These are phyloP conservation scores for Salvelinus namaycush DNA, from an alignment of 2,113 vertebrate species.

Conservation along the genomic window DNA sequence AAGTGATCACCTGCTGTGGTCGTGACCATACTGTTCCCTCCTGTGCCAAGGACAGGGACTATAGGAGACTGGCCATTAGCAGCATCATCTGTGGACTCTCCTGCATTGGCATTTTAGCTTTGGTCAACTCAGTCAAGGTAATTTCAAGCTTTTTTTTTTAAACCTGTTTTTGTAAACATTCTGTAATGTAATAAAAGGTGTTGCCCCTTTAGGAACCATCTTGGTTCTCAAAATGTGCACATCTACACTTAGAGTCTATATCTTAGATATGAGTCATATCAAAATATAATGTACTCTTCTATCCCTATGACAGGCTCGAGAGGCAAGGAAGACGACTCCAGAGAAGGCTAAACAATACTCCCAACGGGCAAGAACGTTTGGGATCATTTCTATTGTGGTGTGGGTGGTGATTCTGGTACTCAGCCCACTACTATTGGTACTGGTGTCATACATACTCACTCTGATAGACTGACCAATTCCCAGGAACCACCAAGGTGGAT, in stretches of 20 bases:
- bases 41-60: constrained; percentile 21
- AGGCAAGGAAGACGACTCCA: constrained; percentile 49
- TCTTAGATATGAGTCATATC: not conserved
- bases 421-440: constrained; percentile 56
- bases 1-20: accelerated
- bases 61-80: constrained; percentile 73
- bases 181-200: too few relatives aligned
- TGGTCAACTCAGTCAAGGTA: constrained; percentile 78
- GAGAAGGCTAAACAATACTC: constrained; percentile 48
- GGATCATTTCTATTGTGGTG: constrained; percentile 66
- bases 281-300: not conserved
- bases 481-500: not conserved
- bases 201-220: too few relatives aligned
- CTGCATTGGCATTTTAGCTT: constrained; percentile 77
- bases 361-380: constrained; percentile 54
- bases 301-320: constrained; percentile 64
- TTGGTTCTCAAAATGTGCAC: too few relatives aligned
- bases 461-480: constrained; percentile 62
- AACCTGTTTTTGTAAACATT: too few relatives aligned
- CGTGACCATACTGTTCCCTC: accelerated
- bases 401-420: constrained; percentile 60
- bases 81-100: constrained; percentile 84
- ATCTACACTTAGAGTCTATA: not conserved
- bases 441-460: constrained; percentile 78
- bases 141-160: too few relatives aligned